Base-by-base conservation (phyloP, 2,797 vertebrate genomes). In the Rhodeus uyekii region DNA sequence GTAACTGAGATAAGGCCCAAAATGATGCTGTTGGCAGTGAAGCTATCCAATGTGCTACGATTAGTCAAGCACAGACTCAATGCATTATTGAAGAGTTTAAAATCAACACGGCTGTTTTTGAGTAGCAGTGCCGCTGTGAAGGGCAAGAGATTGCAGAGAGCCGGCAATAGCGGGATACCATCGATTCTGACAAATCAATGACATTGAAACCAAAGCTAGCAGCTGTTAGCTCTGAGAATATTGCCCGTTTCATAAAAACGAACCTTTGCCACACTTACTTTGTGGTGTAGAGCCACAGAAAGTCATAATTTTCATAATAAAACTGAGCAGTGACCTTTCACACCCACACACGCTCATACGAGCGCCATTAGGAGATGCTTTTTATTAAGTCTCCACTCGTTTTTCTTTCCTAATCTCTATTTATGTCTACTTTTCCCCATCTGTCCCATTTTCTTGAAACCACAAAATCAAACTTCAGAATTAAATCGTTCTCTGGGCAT, bases 161-260 rank as follows among this genome's bases (percentile, higher is more conserved):
- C 36, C 12, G 3, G 32, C 63, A 39, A 78, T 67, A 68, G 77
- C 50, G 27, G 65, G 77, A 79, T 53, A 58, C 8, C 48, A 69
- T 79, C 3, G 65, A 78, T 78, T 38, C 44, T 78, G 32, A 27
- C 76, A 38, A 65, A 78, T 78, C 76, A 78, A 78, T 78, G 76
- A 38, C 36, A 68, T 32, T 68, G 76, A 36, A 78, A 65, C 63
- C 18, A 36, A 24, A 65, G 46, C 63, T 27, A 14, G 27, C 8
- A 5, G 8, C 13, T 69, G 77, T 32, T 79, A 67, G 74, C 74
- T 27, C 73, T 29, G 13, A 76, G 74, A 80, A 58, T 58, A 61
- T 73, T 68, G 39, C 77, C 36, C 19, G 83, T 73, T 48, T 67
- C 29, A 36, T 80, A 48, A 65, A 58, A 73, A 67, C 58, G 8